Conservation (phyloP, 2,113 vertebrate species). For the Orycteropus afer region DNA sequence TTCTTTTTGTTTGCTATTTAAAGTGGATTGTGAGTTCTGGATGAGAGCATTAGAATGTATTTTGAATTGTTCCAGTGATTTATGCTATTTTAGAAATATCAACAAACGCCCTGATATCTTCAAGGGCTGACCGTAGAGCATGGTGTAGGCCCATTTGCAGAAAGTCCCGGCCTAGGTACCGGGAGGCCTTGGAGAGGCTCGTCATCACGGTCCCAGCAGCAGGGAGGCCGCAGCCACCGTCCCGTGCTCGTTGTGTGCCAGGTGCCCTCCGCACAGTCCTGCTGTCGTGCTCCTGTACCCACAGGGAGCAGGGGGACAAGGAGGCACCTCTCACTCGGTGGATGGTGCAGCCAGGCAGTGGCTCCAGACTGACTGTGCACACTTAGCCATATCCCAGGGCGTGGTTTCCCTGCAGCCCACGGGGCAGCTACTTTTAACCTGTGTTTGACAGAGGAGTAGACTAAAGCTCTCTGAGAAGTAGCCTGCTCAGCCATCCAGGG, state of each 20-base stretch:
- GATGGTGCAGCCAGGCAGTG: not conserved
- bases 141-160: not conserved
- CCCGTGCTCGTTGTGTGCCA: no score
- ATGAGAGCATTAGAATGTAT: not conserved
- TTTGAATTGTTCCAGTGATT: slow-evolving; percentile 13
- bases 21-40: not conserved
- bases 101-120: not conserved
- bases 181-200: no score
- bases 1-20: slow-evolving; percentile 10
- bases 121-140: not conserved
- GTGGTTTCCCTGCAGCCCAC: not conserved
- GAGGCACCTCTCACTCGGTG: no score
- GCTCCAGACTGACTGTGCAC: not conserved
- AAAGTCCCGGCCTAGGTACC: not conserved
- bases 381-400: not conserved
- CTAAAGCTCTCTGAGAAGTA: not conserved
- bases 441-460: not conserved
- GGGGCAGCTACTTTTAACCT: not conserved
- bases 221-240: no score
- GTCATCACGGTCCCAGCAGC: no score
- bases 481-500: not conserved
- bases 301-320: no score
- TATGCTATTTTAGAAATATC: slow-evolving; percentile 11
- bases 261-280: no score
- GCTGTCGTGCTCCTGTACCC: no score